phyloP scores from a whole-genome alignment of 2,797 vertebrate species.

The Acestrorhynchus altus region DNA sequence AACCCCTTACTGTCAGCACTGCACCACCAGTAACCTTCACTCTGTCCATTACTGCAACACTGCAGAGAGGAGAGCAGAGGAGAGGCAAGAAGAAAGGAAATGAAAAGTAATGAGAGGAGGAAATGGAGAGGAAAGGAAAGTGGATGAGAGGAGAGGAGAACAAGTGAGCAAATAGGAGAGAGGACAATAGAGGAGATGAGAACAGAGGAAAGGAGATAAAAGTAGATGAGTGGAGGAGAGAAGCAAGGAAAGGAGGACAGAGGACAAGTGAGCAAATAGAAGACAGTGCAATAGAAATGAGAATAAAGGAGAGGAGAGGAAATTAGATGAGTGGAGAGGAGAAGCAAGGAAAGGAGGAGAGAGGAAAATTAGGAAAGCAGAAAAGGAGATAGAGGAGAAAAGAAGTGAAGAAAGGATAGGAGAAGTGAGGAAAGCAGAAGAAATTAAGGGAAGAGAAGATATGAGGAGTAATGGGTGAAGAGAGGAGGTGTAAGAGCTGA shows the following conservation, averaged over 20 bases:
- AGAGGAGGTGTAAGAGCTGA: not conserved
- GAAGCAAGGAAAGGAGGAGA: constrained; percentile 2
- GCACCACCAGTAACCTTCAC: constrained; percentile 43
- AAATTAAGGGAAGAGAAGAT: too few relatives aligned
- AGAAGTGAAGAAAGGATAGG: constrained; percentile 42
- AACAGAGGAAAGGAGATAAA: constrained; percentile 26
- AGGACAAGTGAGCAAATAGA: too few relatives aligned
- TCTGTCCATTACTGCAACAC: constrained; percentile 36
- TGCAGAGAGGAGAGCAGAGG: constrained; percentile 8
- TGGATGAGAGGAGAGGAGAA: constrained; percentile 34
- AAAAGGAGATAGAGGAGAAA: not conserved
- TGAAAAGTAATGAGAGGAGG: constrained; percentile 40
- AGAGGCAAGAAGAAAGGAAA: constrained; percentile 69
- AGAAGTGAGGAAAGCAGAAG: too few relatives aligned
- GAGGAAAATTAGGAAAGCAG: constrained; percentile 45
- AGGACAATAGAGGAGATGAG: constrained; percentile 41
- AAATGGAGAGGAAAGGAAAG: constrained; percentile 49
- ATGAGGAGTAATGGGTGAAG: too few relatives aligned
- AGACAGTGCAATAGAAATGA: too few relatives aligned
- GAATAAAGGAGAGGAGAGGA: too few relatives aligned
- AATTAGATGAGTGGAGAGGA: not conserved
- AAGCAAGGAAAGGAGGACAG: too few relatives aligned
- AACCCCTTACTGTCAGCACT: constrained; percentile 33
- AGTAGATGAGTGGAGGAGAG: constrained; percentile 29
- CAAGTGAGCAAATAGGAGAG: constrained; percentile 52